A percentile compares a stretch with the other conserved stretches of the same genome.
These are phyloP conservation scores for Metacarcinus magister DNA, from an alignment of 2,888 invertebrate species.

Conservation along the genomic window DNA sequence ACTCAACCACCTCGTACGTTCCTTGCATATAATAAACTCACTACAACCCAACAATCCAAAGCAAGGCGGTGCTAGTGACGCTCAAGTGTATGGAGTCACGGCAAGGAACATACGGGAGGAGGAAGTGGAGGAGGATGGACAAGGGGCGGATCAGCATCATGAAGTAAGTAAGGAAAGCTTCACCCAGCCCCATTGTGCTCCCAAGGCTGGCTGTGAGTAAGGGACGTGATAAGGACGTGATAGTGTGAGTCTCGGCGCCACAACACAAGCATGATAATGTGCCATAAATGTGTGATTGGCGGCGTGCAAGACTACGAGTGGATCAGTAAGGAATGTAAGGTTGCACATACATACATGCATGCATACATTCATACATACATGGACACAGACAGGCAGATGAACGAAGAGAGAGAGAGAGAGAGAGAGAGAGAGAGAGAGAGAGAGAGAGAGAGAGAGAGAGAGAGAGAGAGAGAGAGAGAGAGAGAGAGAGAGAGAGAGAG, in stretches of 20 bases:
- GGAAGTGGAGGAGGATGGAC: constrained; percentile 33
- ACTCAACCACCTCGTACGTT: background rate
- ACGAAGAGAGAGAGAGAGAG: background rate
- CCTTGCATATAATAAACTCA: background rate
- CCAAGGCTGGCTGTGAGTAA: background rate
- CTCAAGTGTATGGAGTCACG: background rate
- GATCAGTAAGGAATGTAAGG: background rate
- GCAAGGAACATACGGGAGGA: background rate
- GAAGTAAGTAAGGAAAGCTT: background rate
- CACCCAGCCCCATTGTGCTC: background rate
- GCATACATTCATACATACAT: background rate
- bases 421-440: background rate
- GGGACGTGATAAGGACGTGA: background rate
- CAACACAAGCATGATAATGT: background rate
- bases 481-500: background rate
- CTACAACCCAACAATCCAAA: background rate
- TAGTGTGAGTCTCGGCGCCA: background rate
- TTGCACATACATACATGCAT: background rate
- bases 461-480: background rate
- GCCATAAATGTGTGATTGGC: background rate
- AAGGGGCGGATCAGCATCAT: background rate
- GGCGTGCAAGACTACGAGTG: background rate
- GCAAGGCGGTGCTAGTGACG: background rate
- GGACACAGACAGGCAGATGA: background rate
- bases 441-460: background rate